These are phyloP conservation scores for Pelosia muscerda DNA, from an alignment of 2,888 invertebrate species.

Conservation along the genomic window DNA sequence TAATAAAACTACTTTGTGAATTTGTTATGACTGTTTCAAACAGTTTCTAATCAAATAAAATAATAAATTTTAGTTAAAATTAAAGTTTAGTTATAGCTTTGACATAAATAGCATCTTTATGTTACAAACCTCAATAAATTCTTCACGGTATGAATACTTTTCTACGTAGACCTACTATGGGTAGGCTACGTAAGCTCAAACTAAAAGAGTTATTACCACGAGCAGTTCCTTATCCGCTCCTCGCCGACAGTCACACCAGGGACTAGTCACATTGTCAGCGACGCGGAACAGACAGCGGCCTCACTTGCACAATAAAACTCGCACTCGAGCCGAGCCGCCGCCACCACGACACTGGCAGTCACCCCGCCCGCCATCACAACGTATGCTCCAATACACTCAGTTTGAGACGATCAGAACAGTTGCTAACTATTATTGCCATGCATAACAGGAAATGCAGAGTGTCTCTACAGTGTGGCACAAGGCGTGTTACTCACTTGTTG, in stretches of 20 bases:
- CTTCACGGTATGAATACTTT: no score
- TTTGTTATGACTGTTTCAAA: neutral
- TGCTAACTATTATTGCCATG: conserved; percentile 7
- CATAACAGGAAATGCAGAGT: conserved; percentile 6
- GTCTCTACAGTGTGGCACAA: neutral
- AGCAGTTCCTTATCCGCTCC: neutral
- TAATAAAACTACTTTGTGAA: neutral
- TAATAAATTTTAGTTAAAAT: neutral
- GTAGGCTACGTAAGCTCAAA: neutral
- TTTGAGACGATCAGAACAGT: conserved; percentile 7
- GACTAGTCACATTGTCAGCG: conserved; percentile 15
- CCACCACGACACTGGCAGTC: conserved; percentile 9
- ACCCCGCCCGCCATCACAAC: neutral
- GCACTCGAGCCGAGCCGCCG: conserved; percentile 26
- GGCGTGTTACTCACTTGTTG: neutral
- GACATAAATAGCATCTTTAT: no score
- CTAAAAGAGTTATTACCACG: neutral
- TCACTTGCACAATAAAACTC: conserved; percentile 42
- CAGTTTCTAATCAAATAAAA: neutral
- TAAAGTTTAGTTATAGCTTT: no score
- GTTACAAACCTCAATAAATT: no score
- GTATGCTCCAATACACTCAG: conserved; percentile 1
- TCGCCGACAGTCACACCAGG: conserved; percentile 6
- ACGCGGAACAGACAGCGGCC: conserved; percentile 51
- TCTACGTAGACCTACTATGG: neutral